phyloP scores from a whole-genome alignment of 2,113 vertebrate species.

The Panurus biarmicus region DNA sequence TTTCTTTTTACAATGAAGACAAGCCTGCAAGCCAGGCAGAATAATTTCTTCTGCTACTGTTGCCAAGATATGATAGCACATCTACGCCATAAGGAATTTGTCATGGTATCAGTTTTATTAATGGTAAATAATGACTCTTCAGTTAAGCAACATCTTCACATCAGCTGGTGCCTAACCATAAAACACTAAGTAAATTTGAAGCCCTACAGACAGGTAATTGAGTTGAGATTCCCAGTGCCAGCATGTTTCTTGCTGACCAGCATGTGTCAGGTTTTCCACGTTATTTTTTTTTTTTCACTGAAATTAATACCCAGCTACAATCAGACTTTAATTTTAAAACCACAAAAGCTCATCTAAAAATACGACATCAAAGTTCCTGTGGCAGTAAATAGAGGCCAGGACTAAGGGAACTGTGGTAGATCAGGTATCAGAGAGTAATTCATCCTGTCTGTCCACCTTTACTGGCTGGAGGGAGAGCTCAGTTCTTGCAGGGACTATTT shows the following conservation, averaged over 20 bases:
- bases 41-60: neutral
- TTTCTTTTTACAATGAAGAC: slow-evolving; percentile 33
- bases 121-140: slow-evolving; percentile 22
- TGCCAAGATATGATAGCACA: slow-evolving; percentile 50
- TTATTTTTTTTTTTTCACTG: neutral
- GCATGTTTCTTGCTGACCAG: neutral
- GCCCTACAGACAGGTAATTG: neutral
- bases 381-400: neutral
- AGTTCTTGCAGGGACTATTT: neutral
- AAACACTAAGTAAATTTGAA: neutral
- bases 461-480: neutral
- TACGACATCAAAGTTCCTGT: neutral
- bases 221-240: neutral
- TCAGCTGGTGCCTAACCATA: neutral
- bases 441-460: neutral
- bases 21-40: slow-evolving; percentile 43
- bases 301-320: neutral
- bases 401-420: neutral
- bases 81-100: slow-evolving; percentile 16
- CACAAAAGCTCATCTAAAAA: neutral
- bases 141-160: slow-evolving; percentile 8
- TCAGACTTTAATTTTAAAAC: neutral
- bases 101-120: slow-evolving; percentile 36
- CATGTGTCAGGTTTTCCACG: neutral
- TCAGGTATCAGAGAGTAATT: neutral